phyloP scores from a whole-genome alignment of 2,113 vertebrate genomes.

The Toxotes jaculatrix region DNA sequence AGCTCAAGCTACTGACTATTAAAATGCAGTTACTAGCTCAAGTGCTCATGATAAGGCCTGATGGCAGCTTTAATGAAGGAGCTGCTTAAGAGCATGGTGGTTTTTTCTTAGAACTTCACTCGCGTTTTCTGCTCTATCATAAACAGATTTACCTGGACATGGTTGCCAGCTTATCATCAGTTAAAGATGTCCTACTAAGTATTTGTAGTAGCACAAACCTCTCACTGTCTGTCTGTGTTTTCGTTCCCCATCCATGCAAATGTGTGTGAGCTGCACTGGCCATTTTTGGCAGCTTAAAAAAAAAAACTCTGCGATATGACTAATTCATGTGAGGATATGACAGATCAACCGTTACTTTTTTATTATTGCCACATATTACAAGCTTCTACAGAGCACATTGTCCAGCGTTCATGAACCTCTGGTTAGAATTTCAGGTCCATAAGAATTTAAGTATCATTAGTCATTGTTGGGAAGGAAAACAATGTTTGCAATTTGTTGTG shows the following conservation, averaged over 20 bases:
- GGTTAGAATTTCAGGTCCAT: neutral
- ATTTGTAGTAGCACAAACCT: neutral
- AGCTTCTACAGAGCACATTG: neutral
- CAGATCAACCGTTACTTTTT: neutral
- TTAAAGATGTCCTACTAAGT: neutral
- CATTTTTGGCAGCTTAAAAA: neutral
- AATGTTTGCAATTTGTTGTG: neutral
- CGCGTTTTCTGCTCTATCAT: neutral
- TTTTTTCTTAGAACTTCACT: neutral
- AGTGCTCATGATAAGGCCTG: slow-evolving; percentile 42
- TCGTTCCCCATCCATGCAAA: neutral
- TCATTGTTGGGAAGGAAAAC: neutral
- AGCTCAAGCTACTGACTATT: slow-evolving; percentile 40
- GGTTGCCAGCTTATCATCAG: neutral
- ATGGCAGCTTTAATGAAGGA: slow-evolving; percentile 48
- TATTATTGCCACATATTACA: neutral
- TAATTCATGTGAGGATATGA: neutral
- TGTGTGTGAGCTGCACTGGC: neutral
- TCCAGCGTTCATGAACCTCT: neutral
- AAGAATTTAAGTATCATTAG: neutral
- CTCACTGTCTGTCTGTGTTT: neutral
- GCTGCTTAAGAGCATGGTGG: slow-evolving; percentile 19
- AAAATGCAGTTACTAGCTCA: slow-evolving; percentile 60
- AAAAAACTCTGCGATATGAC: neutral
- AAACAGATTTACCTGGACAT: neutral